Evolutionary conservation across 2,888 invertebrate species (phyloP), one percentile per base, ranked within the genome.

Genomic region (Erpobdella octoculata): DNA sequence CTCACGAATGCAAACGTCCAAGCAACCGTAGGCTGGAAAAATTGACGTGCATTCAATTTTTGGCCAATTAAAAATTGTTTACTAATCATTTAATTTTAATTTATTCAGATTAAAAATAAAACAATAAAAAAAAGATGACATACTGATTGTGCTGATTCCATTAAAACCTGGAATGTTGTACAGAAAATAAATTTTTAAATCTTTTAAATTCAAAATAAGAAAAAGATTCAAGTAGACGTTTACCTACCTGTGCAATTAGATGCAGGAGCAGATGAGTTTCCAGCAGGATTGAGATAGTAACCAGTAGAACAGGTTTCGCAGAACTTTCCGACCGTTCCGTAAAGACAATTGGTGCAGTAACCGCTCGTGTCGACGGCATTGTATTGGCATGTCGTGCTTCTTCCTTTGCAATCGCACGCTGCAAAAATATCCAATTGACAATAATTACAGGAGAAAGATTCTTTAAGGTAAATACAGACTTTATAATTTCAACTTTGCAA

Each of bases 391-490:
- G 74, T 71, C 1, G 37, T 58, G 1, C 77, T 73, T 31, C 75
- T 74, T 25, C 58, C 74, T 61, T 76, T 77, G 70, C 78, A 78
- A 46, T 70, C 70, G 71, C 78, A 78, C 12, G 71, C 78, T 78
- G 72, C n/a, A 38, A 48, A 46, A 5, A n/a, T 46, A 5, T 46
- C 46, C 18, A 46, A n/a, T 3, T 1, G 21, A 5, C 18, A 2
- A 53, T 6, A 53, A 1, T 18, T 53, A 9, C 12, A 53, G 9
- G 28, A n/a, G 18, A 9, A 18, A 9, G 6, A 18, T 6, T 6
- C 9, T n/a, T 12, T 53, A 6, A 6, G 8, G 53, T 12, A 18
- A 15, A 25, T 18, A 53, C 1, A 8, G 6, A 1, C 21, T 18
- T 12, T 15, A 9, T 18, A 53, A 53, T 12, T n/a, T 53, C 21